Evolutionary conservation across 2,113 vertebrate genomes (phyloP).

Genomic region (Leuciscus idus): DNA sequence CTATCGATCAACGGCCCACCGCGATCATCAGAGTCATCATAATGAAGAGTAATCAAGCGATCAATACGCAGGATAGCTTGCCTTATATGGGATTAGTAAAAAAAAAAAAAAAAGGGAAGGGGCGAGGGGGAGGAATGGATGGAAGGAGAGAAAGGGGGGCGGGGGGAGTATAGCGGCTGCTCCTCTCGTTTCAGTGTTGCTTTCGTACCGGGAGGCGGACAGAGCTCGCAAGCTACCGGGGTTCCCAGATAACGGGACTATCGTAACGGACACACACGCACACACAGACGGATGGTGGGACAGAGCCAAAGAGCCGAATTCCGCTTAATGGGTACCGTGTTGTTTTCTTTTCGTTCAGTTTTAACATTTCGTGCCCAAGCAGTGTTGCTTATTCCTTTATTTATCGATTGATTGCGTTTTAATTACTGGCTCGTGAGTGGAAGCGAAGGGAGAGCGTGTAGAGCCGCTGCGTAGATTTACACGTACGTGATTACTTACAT

Average conservation of each 20-base stretch:
- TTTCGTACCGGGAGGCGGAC: conserved; percentile 72
- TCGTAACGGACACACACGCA: conserved; percentile 55
- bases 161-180: conserved; percentile 57
- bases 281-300: conserved; percentile 70
- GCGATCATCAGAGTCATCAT: conserved; percentile 79
- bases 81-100: conserved; percentile 60
- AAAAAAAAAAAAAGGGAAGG: conserved; percentile 23
- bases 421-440: conserved; percentile 71
- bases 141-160: conserved; percentile 45
- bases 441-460: conserved; percentile 65
- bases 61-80: conserved; percentile 70
- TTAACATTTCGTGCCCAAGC: conserved; percentile 55
- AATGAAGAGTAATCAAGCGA: conserved; percentile 77
- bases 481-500: conserved; percentile 65
- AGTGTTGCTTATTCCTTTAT: conserved; percentile 66
- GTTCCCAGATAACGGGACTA: conserved; percentile 64
- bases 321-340: conserved; percentile 57
- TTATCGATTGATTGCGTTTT: conserved; percentile 70
- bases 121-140: conserved; percentile 38
- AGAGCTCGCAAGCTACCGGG: conserved; percentile 64
- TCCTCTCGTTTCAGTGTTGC: conserved; percentile 66
- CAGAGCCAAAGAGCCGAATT: conserved; percentile 68
- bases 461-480: conserved; percentile 68
- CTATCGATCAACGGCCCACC: conserved; percentile 73
- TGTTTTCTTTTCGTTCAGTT: conserved; percentile 53